Evolutionary conservation across 2,888 invertebrate species (phyloP), one percentile per base, ranked within the genome.

Genomic region (Dioctria rufipes): DNA sequence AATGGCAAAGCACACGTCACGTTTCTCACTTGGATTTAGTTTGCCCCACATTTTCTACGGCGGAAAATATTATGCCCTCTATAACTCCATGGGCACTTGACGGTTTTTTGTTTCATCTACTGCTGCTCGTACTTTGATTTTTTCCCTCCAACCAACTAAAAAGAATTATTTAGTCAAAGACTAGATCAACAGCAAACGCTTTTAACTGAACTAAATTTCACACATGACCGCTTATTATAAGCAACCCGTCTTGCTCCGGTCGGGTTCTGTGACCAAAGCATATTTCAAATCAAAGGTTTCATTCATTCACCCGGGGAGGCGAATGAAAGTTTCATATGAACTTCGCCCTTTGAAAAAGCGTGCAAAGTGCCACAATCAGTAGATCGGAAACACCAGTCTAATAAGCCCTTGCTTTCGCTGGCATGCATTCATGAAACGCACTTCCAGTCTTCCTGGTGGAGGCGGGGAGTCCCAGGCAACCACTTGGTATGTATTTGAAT

Each of bases 151-250:
- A 8, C 60, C 60, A 42, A 39, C 42, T 60, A 73, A 1, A 1
- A 39, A 8, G 37, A 73, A 60, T 13, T 54, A 5, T 58, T 13
- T 58, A 73, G 73, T 54, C 73, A 73, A 60, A 73, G 60, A 60
- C 73, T 49, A 73, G 73, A 73, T 73, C 51, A 58, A 42, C n/a
- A 51, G 60, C 60, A 73, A 73, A 51, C 51, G 43, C 42, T 13
- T 42, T 51, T 73, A 60, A 73, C 58, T 73, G 58, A 73, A 73
- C 73, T 58, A 73, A 73, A 73, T 60, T 73, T 58, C 37, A 73
- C 58, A 73, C 73, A 58, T 11, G 60, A 40, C 13, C 58, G 73
- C 73, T 73, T 58, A 51, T 73, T 73, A 42, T 51, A 73, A 58
- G 58, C 58, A 58, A 58, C 58, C 54, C 37, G 58, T 25, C 25